Evolutionary conservation across 2,113 vertebrate species (phyloP), one percentile per base, ranked within the genome.

Genomic region (Burhinus bistriatus): DNA sequence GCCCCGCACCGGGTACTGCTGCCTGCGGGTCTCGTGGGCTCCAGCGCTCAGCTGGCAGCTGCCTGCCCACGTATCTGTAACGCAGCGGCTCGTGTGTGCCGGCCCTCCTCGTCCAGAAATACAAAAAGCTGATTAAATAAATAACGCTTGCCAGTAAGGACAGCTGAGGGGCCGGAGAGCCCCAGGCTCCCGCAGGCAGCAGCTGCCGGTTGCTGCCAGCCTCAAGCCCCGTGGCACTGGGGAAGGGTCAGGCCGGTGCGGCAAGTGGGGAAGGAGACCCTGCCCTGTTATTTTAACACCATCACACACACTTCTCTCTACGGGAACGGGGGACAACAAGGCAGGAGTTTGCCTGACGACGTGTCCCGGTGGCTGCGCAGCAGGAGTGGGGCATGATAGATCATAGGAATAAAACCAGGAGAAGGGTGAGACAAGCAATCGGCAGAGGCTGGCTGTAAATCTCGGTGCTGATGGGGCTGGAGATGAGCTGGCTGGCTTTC

Each of bases 401-500:
- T 94, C 87, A 97, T 42, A 59, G 94, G 87, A 83, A 83, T 93
- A 90, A 97, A 93, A 79, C 88, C n/a, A 45, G 77, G 86, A 95
- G 96, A 89, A 94, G 92, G 92, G 83, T 58, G 93, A 81, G 92
- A 93, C 75, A 59, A 89, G 95, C 94, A 52, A 66, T 47, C 47
- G 49, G 89, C 65, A 73, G 76, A 90, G 89, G 30, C 79, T 0
- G 10, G 90, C 94, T 38, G 96, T 98, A 98, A 97, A 97, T 98
- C 96, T 95, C 45, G 1, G 96, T 42, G 87, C 90, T 86, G 97
- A 97, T 83, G 97, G 96, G 95, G 82, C 94, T 89, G 75, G 83
- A 91, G 97, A 97, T 96, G 97, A 95, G 96, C 86, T 89, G 97
- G 92, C 83, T 95, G 78, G 91, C 97, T 93, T 72, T 29, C 9